Base-by-base conservation (phyloP, 2,888 invertebrate genomes). In the Trachelus iudaicus region DNA sequence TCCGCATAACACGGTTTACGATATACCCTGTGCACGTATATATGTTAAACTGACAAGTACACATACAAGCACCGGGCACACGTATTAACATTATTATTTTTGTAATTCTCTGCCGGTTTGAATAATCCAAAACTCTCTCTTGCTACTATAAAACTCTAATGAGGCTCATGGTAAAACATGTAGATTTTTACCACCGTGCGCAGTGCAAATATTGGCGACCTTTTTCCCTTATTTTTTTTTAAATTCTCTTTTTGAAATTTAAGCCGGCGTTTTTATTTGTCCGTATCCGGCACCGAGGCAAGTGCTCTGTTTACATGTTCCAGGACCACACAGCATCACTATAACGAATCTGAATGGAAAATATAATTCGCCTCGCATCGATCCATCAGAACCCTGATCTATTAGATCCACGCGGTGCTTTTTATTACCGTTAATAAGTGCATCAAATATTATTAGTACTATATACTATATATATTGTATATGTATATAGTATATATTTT, bases 101-200 rank as follows among this genome's bases (percentile, higher is more conserved):
- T 78, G 79, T 79, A 77, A 79, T 81, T 81, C 80, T 69, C 77
- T 74, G 78, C 76, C 79, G 74, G 79, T 78, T 76, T 79, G 73
- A 79, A 77, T 80, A 75, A 80, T 77, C 56, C 2, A 56, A 56
- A 56, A 80, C 75, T 73, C 69, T 30, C 68, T 69, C 77, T 75
- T 71, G 73, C 76, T 73, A 71, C 73, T 76, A 77, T 83, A 83
- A 84, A 82, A 81, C 79, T 80, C 80, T 83, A 84, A 84, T 83
- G 83, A 84, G 83, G 74, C 78, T 79, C 81, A 73, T 23, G 23
- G 77, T 82, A 79, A 81, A 81, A 77, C 79, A 79, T 80, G 78
- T 78, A 79, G 75, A 79, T 79, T 76, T 79, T 76, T 79, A 71
- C 69, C 75, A 79, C 73, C 73, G 77, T 76, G 40, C 35, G 71